A percentile compares a stretch with the other conserved stretches of the same genome.
phyloP scores from a whole-genome alignment of 2,888 invertebrate genomes.

The Tridacna gigas region DNA sequence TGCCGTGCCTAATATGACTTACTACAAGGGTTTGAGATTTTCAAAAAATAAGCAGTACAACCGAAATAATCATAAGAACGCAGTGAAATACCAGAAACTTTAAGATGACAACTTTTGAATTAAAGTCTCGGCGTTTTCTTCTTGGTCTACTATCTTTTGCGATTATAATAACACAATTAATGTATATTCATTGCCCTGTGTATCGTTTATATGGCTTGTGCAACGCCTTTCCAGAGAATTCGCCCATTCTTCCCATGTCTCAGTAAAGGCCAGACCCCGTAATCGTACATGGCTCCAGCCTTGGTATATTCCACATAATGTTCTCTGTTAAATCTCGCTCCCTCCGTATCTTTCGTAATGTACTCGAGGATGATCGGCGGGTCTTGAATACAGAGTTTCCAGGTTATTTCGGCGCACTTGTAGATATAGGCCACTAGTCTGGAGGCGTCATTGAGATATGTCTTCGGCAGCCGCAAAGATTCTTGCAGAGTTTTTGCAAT shows the following conservation, averaged over 20 bases:
- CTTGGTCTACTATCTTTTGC: no score
- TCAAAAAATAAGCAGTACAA: no score
- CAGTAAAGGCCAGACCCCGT: slow-evolving; percentile 62
- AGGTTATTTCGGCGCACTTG: slow-evolving; percentile 55
- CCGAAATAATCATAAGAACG: no score
- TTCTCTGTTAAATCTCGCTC: slow-evolving; percentile 58
- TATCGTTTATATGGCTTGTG: slow-evolving; percentile 34
- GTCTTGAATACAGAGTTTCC: slow-evolving; percentile 59
- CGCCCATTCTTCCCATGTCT: slow-evolving; percentile 47
- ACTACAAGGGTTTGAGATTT: no score
- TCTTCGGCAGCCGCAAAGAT: slow-evolving; percentile 30
- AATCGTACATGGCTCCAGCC: slow-evolving; percentile 52
- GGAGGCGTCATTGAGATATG: slow-evolving; percentile 41
- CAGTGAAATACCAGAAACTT: no score
- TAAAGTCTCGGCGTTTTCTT: no score
- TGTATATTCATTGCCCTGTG: no score
- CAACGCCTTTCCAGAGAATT: slow-evolving; percentile 55
- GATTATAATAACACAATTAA: no score
- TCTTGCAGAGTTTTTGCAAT: slow-evolving; percentile 42
- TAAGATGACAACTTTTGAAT: no score
- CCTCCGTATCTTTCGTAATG: slow-evolving; percentile 57
- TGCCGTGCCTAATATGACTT: no score
- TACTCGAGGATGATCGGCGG: slow-evolving; percentile 61
- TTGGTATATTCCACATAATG: slow-evolving; percentile 51
- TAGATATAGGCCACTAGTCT: slow-evolving; percentile 50